phyloP scores from a whole-genome alignment of 2,113 vertebrate genomes.

The Rhinogobius similis region DNA sequence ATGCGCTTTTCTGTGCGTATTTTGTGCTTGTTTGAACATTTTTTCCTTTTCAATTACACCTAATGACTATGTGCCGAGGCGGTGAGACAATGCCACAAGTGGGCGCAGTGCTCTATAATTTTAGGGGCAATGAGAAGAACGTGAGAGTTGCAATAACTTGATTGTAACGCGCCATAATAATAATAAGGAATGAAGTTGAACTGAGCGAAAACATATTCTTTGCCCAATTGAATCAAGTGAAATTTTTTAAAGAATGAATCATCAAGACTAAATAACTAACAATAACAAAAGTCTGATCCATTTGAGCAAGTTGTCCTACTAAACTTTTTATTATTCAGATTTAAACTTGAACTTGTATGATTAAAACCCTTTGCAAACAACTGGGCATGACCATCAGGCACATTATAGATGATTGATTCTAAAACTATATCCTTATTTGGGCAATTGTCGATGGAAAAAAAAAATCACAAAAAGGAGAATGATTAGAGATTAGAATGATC shows the following conservation, averaged over 20 bases:
- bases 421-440: no score
- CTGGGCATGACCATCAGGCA: no score
- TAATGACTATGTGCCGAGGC: neutral
- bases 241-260: neutral
- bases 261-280: neutral
- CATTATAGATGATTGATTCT: no score
- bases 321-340: no score
- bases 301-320: no score
- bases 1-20: neutral
- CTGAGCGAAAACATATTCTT: neutral
- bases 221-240: neutral
- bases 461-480: no score
- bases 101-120: constrained; percentile 1
- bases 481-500: no score
- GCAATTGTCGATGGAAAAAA: no score
- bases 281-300: neutral
- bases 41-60: neutral
- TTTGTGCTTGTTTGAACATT: neutral
- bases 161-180: neutral
- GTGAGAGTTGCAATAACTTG: neutral
- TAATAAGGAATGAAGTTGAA: neutral
- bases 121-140: neutral
- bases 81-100: neutral
- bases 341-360: no score
- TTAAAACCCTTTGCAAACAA: no score